Conservation (phyloP, 1,140 invertebrate species). For the Nylanderia fulva region DNA sequence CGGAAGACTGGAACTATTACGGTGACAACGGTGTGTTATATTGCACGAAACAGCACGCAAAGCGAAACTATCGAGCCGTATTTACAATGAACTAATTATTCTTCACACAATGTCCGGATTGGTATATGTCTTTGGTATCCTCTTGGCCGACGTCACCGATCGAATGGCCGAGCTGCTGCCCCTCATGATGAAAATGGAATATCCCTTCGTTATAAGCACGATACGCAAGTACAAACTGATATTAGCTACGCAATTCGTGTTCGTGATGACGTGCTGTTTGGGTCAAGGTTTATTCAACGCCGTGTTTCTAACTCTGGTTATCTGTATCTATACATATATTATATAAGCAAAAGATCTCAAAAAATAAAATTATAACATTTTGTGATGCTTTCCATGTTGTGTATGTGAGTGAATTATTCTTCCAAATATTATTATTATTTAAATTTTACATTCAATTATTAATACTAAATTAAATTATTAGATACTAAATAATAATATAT, state of each 20-base stretch:
- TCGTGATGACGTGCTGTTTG: constrained; percentile 33
- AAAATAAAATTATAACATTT: constrained; percentile 8
- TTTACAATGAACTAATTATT: constrained; percentile 55
- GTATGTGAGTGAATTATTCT: background rate
- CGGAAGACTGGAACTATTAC: constrained; percentile 23
- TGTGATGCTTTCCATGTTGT: too few relatives aligned
- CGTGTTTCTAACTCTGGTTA: constrained; percentile 49
- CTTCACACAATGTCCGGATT: constrained; percentile 13
- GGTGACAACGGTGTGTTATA: background rate
- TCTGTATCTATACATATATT: background rate
- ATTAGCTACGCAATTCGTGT: constrained; percentile 25
- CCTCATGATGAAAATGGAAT: constrained; percentile 49
- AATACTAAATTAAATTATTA: too few relatives aligned
- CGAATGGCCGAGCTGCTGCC: constrained; percentile 4
- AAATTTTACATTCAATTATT: too few relatives aligned
- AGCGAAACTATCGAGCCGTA: constrained; percentile 17
- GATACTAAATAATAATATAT: too few relatives aligned
- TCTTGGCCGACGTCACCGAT: constrained; percentile 24
- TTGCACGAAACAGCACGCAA: background rate
- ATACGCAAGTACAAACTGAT: constrained; percentile 15
- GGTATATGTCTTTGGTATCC: constrained; percentile 12
- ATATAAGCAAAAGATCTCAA: constrained; percentile 35
- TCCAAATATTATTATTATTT: background rate
- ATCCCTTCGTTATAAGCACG: constrained; percentile 49
- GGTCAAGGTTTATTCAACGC: constrained; percentile 50